Evolutionary conservation across 2,888 invertebrate species (phyloP).

Genomic region (Ectropis crepuscularia): DNA sequence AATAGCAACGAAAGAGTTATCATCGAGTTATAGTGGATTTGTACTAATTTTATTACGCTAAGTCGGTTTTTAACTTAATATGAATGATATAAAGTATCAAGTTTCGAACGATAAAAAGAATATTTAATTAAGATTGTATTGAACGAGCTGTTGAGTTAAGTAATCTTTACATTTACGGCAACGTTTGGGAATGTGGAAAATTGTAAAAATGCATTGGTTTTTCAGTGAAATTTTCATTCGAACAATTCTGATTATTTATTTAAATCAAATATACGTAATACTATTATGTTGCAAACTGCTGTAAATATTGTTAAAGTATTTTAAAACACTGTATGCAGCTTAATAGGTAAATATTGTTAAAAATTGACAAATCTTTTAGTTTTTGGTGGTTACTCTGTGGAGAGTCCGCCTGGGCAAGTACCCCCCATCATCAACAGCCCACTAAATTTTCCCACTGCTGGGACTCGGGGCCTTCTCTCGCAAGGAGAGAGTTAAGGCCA

Average conservation of each 20-base stretch:
- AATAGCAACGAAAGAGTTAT: slow-evolving; percentile 65
- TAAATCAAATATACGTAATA: background rate
- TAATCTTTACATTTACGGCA: slow-evolving; percentile 22
- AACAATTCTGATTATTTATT: too few relatives aligned
- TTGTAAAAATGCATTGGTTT: background rate
- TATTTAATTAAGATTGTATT: slow-evolving; percentile 49
- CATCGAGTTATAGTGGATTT: slow-evolving; percentile 63
- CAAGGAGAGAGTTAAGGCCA: too few relatives aligned
- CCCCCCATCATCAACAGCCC: too few relatives aligned
- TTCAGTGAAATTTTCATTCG: background rate
- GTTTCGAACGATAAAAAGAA: slow-evolving; percentile 48
- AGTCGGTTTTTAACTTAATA: slow-evolving; percentile 66
- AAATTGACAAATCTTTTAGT: too few relatives aligned
- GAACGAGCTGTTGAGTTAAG: slow-evolving; percentile 29
- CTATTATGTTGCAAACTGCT: background rate
- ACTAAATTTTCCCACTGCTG: too few relatives aligned
- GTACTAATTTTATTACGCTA: slow-evolving; percentile 72
- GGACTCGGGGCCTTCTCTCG: too few relatives aligned
- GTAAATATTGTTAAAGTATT: too few relatives aligned
- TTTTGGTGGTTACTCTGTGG: too few relatives aligned
- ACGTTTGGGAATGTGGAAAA: slow-evolving; percentile 10
- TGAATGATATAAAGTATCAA: slow-evolving; percentile 51
- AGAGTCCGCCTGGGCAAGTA: too few relatives aligned
- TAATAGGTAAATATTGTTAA: background rate
- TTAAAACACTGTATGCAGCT: background rate